Base-by-base conservation (phyloP, 2,113 vertebrate species). In the Ameiurus melas region DNA sequence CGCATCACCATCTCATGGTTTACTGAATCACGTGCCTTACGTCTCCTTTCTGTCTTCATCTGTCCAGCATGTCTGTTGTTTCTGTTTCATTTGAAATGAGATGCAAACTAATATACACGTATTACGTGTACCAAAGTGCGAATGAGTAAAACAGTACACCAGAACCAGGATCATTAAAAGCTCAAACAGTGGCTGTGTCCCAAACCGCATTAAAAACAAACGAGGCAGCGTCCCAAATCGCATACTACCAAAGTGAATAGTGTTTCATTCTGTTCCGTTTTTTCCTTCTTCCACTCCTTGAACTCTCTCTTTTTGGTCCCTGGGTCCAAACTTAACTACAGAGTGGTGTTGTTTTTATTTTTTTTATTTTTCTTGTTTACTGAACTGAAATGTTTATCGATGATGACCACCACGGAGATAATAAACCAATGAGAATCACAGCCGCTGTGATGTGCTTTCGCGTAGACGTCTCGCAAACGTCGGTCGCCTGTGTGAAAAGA, bases 301-400 rank as follows among this genome's bases (percentile, higher is more conserved):
- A 14, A 70, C 60, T 8, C 64, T 47, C 43, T 47, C 43, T 47
- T 47, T 47, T 47, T 47, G 43, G 43, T 47, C 43, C 0, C 43
- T 7, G 43, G 43, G 43, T 47, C 43, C 43, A 47, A 7, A 47
- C 91, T 89, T 83, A 90, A 92, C 92, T 89, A 92, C 93, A 94
- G 92, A 95, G 93, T 95, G n/a, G n/a, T n/a, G n/a, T n/a, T n/a
- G n/a, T n/a, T n/a, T 90, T 90, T 87, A 86, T 30, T 92, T 88
- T 89, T 92, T 0, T 92, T 13, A 55, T 13, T 17, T 5, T 57
- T 91, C 89, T 90, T 90, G 80, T 91, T 0, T 91, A 90, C 88
- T 36, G n/a, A 81, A 9, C 30, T 81, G 78, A 58, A 53, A 89
- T 93, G 86, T 85, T 85, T 90, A 55, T 90, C 92, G 93, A 90